Evolutionary conservation across 2,888 invertebrate genomes (phyloP), one percentile per base, ranked within the genome.

Genomic region (Ectemnius cavifrons): DNA sequence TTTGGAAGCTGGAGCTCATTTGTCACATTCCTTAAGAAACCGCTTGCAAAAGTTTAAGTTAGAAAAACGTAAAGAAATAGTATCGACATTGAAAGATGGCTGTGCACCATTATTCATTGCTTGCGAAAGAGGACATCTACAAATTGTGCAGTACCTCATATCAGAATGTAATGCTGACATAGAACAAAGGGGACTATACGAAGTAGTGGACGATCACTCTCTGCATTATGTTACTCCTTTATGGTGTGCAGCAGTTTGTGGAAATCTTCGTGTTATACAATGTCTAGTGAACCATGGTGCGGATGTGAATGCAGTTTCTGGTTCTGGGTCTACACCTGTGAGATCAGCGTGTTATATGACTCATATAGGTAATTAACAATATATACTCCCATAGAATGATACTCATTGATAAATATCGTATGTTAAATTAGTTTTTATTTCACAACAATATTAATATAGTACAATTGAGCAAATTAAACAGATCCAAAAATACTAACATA

Each of bases 281-380:
- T 94, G 94, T 89, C 93, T 98, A 69, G 93, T 96, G 20, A 93
- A 94, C 73, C 94, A 96, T 84, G 96, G 96, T 71, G 97, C 97
- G 49, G 93, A 95, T 87, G 94, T 98, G n/a, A 95, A 98, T 92
- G 96, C 97, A 56, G 93, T 95, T 58, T 96, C 96, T 0, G 97
- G 97, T 92, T 95, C 96, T 28, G 97, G 97, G 76, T 97, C 97
- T 11, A 96, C 97, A 66, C 96, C 97, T 11, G 96, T 97, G 71
- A 93, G 98, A 84, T 97, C 97, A 71, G 97, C 98, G 13, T 98
- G 98, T 91, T 98, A 97, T 91, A 97, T 97, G 97, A 96, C 97
- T 75, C 96, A 97, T 91, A 91, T 95, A 75, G 96, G 96, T 86
- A 95, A 95, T 84, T 56, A 37, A 72, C 49, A 46, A 28, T 60